Evolutionary conservation across 1,140 invertebrate genomes (phyloP).

Genomic region (Aphis craccivora): DNA sequence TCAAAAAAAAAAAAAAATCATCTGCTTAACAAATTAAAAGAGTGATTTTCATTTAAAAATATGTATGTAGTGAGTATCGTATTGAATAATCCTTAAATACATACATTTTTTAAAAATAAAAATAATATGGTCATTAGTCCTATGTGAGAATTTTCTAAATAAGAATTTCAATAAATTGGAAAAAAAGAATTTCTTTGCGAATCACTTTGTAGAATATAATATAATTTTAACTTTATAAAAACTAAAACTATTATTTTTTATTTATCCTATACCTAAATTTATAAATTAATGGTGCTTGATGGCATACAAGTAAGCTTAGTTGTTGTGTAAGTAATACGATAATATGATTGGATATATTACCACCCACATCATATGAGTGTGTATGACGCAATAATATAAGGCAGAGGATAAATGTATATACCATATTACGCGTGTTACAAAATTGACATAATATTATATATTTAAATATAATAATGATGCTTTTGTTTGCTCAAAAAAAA

Average conservation of each 20-base stretch:
- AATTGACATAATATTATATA: neutral
- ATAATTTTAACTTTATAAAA: neutral
- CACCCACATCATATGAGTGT: neutral
- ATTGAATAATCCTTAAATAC: too few species aligned
- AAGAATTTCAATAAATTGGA: neutral
- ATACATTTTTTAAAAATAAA: neutral
- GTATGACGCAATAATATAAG: neutral
- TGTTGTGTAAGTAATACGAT: neutral
- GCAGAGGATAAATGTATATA: neutral
- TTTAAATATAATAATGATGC: neutral
- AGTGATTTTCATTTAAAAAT: too few species aligned
- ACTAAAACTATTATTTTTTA: neutral
- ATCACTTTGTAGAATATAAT: neutral
- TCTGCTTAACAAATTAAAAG: too few species aligned
- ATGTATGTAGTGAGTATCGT: too few species aligned
- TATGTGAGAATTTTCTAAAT: neutral
- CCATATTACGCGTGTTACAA: neutral
- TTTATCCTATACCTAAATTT: neutral
- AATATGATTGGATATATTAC: neutral
- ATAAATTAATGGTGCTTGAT: neutral
- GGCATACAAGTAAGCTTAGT: neutral
- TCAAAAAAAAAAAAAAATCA: too few species aligned
- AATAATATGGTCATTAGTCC: neutral
- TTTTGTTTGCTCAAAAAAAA: neutral
- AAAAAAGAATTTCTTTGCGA: neutral